These are phyloP conservation scores for Prostheceraeus crozeri DNA, from an alignment of 2,888 invertebrate genomes.

Conservation along the genomic window DNA sequence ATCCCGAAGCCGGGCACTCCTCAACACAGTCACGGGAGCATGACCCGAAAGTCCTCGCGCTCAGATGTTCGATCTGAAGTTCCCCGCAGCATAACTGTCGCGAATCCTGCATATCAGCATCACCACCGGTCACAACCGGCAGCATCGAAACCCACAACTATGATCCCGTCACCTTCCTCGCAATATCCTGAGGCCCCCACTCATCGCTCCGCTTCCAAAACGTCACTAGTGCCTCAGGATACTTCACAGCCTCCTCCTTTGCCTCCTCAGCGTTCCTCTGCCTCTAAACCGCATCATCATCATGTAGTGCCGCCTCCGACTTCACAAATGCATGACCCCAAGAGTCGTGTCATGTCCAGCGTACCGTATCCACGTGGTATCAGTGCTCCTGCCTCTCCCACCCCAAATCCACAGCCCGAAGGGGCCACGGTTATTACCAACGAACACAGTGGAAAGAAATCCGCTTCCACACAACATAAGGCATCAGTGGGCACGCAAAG, in stretches of 20 bases:
- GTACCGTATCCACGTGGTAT: slow-evolving; percentile 18
- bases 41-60: too few relatives aligned
- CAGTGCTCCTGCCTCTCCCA: not conserved
- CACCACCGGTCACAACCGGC: too few relatives aligned
- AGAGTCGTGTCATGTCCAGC: not conserved
- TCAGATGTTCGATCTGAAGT: too few relatives aligned
- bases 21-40: too few relatives aligned
- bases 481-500: too few relatives aligned
- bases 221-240: not conserved
- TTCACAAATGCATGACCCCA: not conserved
- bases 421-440: not conserved
- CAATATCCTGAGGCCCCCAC: not conserved
- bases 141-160: too few relatives aligned
- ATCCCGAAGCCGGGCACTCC: slow-evolving; percentile 11
- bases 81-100: too few relatives aligned
- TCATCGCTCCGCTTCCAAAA: not conserved
- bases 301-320: slow-evolving; percentile 1
- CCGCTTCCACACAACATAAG: too few relatives aligned
- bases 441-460: too few relatives aligned
- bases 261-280: not conserved
- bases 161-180: too few relatives aligned
- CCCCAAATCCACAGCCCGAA: not conserved
- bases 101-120: too few relatives aligned
- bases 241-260: not conserved
- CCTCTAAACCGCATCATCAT: not conserved